Conservation (phyloP, 2,888 invertebrate species). For the Suillia variegata region DNA sequence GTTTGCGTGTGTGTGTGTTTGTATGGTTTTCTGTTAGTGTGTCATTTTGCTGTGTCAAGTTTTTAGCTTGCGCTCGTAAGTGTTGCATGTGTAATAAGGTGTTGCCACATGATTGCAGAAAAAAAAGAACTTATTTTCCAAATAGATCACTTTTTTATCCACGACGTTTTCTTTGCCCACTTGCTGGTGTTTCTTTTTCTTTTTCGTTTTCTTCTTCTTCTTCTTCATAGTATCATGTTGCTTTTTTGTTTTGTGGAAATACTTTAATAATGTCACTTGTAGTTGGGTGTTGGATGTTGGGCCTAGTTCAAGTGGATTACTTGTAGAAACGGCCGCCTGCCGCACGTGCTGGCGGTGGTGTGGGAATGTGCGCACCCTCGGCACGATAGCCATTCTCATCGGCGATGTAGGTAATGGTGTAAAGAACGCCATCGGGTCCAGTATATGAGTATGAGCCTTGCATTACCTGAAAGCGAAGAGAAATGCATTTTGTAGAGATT, state of each 20-base stretch:
- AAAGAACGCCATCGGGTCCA: conserved; percentile 66
- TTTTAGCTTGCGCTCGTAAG: not conserved
- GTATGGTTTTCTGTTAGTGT: conserved; percentile 21
- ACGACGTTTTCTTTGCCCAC: too few species aligned
- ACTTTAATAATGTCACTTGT: not conserved
- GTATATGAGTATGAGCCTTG: conserved; percentile 67
- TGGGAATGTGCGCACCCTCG: conserved; percentile 63
- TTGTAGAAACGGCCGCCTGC: conserved; percentile 50
- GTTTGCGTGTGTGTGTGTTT: conserved; percentile 13
- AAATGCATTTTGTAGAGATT: too few species aligned
- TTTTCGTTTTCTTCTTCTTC: too few species aligned
- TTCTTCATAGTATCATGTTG: not conserved
- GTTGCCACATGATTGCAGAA: too few species aligned
- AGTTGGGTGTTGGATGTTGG: not conserved
- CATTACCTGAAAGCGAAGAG: conserved; percentile 60
- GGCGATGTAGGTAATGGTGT: conserved; percentile 64
- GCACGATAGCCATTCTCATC: conserved; percentile 64
- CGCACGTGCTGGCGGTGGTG: conserved; percentile 58
- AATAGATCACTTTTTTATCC: too few species aligned
- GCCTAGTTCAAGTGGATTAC: too few species aligned
- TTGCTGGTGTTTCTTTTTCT: not conserved
- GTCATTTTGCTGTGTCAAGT: conserved; percentile 1
- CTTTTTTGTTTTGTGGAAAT: not conserved
- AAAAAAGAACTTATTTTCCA: too few species aligned
- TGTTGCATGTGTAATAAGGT: too few species aligned